Percentiles rank a stretch among this genome's conserved stretches.
These are phyloP conservation scores for Limosa lapponica DNA, from an alignment of 2,797 vertebrate genomes.

Conservation along the genomic window DNA sequence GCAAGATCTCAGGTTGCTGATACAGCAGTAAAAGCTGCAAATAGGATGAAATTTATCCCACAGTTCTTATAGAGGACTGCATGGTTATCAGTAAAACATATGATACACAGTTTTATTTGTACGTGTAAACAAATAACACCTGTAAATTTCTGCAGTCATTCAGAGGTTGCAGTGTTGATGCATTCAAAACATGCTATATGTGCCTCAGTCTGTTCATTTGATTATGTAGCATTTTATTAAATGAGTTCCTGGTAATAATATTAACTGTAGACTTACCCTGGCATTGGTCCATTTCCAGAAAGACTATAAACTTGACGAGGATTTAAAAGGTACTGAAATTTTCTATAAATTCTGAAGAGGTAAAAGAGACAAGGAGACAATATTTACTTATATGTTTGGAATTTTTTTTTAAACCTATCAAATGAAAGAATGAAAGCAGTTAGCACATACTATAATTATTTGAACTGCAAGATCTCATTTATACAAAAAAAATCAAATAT, in stretches of 20 bases:
- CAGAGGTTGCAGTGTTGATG: neutral
- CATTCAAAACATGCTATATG: conserved; percentile 31
- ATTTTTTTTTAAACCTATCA: neutral
- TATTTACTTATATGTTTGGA: neutral
- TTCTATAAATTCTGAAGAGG: conserved; percentile 89
- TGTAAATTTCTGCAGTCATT: neutral
- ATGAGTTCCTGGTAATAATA: conserved; percentile 53
- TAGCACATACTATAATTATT: neutral
- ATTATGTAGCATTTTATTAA: conserved; percentile 60
- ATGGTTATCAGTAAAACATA: neutral
- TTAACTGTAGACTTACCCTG: conserved; percentile 83
- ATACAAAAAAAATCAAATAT: neutral
- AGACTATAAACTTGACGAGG: conserved; percentile 95
- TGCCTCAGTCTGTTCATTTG: conserved; percentile 28
- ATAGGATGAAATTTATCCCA: neutral
- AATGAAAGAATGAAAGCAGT: neutral
- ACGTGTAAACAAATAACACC: neutral
- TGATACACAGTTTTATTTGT: neutral
- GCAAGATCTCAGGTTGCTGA: neutral
- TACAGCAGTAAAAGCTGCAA: neutral
- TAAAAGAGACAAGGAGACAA: conserved; percentile 4
- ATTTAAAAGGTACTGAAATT: conserved; percentile 95
- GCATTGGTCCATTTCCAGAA: conserved; percentile 92
- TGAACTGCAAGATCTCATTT: neutral
- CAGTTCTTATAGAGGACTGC: neutral